A percentile compares a stretch with the other conserved stretches of the same genome.
Evolutionary conservation across 2,113 vertebrate species (phyloP).

Genomic region (Passer domesticus): DNA sequence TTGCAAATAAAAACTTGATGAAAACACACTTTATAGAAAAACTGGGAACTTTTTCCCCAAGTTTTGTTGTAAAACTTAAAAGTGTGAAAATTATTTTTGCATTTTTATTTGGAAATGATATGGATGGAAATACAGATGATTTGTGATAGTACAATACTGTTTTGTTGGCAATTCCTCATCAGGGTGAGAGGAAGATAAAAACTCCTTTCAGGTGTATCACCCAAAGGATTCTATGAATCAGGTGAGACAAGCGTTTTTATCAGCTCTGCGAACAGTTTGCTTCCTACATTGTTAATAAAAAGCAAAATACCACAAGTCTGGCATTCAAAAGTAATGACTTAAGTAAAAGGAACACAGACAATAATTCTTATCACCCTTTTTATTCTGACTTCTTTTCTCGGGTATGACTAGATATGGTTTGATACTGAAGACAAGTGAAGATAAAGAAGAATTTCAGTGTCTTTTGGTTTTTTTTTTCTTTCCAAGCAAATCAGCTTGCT

Average conservation of each 20-base stretch:
- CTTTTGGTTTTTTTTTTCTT: background rate
- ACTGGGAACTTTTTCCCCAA: background rate
- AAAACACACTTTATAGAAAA: background rate
- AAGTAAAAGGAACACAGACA: background rate
- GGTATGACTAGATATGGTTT: background rate
- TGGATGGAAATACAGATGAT: background rate
- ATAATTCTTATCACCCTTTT: background rate
- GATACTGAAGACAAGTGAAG: background rate
- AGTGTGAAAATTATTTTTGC: background rate
- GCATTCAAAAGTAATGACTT: background rate
- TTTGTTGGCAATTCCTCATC: background rate
- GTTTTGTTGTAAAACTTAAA: background rate
- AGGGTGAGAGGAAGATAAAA: background rate
- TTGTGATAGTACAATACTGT: background rate
- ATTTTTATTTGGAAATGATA: background rate
- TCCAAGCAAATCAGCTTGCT: background rate
- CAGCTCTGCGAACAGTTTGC: background rate
- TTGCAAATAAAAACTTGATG: background rate
- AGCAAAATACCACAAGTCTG: background rate
- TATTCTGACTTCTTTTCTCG: background rate
- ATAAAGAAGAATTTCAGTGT: background rate
- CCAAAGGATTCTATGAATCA: background rate
- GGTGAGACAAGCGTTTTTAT: background rate
- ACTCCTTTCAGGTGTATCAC: background rate
- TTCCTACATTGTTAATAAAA: background rate